Conservation (phyloP, 53 echinoderm and acorn worm species). For the Patiria pectinifera region DNA sequence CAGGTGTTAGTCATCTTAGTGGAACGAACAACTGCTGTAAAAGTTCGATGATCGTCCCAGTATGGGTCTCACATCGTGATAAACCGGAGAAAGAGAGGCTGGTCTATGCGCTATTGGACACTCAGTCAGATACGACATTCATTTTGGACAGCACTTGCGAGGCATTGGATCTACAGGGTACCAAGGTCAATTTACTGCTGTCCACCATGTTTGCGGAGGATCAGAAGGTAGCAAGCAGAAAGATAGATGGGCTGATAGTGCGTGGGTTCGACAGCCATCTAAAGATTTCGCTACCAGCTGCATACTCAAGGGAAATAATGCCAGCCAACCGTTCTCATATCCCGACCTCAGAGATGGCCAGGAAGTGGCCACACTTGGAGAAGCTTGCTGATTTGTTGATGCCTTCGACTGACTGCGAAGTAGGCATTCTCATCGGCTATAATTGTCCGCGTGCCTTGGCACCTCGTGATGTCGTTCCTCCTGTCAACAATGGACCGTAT, state of each 20-base stretch:
- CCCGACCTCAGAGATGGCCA: constrained; percentile 56
- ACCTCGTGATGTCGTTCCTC: constrained; percentile 57
- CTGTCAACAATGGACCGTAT: constrained; percentile 46
- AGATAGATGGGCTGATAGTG: constrained; percentile 29
- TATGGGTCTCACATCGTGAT: constrained; percentile 43
- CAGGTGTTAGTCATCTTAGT: constrained; percentile 29
- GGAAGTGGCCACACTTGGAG: constrained; percentile 59
- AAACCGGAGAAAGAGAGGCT: constrained; percentile 8
- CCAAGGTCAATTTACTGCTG: constrained; percentile 16
- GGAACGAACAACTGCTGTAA: constrained; percentile 19
- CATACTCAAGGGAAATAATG: constrained; percentile 46
- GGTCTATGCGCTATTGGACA: constrained; percentile 38
- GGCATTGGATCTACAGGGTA: not conserved
- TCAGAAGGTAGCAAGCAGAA: constrained; percentile 1
- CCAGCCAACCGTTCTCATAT: constrained; percentile 55
- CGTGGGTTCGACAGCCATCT: constrained; percentile 2
- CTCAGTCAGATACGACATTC: constrained; percentile 43
- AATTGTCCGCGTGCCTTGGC: constrained; percentile 61
- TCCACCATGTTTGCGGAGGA: constrained; percentile 58
- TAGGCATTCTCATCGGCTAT: constrained; percentile 61
- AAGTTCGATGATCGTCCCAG: constrained; percentile 47
- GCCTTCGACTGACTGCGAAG: constrained; percentile 56
- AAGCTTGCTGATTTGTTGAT: constrained; percentile 37
- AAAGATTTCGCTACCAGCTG: constrained; percentile 27
- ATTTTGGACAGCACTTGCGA: constrained; percentile 20